These are phyloP conservation scores for Takifugu rubripes DNA, from an alignment of 2,797 vertebrate genomes.

Conservation along the genomic window DNA sequence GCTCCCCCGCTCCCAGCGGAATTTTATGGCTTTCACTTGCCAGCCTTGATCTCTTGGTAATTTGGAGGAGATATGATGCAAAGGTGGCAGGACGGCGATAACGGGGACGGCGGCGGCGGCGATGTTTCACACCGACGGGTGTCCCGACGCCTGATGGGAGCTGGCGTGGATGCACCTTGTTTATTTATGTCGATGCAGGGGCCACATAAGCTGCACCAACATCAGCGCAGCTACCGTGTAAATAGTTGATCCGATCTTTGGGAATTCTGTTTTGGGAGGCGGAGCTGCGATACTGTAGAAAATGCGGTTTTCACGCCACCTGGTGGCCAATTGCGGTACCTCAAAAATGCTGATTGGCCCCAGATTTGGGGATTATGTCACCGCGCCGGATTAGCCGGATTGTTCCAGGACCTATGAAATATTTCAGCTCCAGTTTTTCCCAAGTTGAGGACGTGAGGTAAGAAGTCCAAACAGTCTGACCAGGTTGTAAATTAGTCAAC, in stretches of 20 bases:
- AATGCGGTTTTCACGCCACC: too few species aligned
- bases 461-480: not conserved
- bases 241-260: not conserved
- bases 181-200: too few species aligned
- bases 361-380: too few species aligned
- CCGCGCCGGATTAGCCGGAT: too few species aligned
- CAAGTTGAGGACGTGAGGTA: not conserved
- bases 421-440: too few species aligned
- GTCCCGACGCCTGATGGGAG: slow-evolving; percentile 17
- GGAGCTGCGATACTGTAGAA: too few species aligned
- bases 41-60: slow-evolving; percentile 52
- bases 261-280: not conserved
- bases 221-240: too few species aligned
- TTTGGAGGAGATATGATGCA: slow-evolving; percentile 32
- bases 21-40: slow-evolving; percentile 56
- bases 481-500: slow-evolving; percentile 2
- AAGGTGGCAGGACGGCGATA: slow-evolving; percentile 20
- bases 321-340: too few species aligned
- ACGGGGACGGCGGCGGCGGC: slow-evolving; percentile 33
- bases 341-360: too few species aligned
- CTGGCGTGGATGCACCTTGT: slow-evolving; percentile 4
- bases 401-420: too few species aligned
- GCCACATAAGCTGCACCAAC: too few species aligned
- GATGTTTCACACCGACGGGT: slow-evolving; percentile 27
- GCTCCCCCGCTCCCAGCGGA: slow-evolving; percentile 31